A percentile compares a stretch with the other conserved stretches of the same genome.
phyloP scores from a whole-genome alignment of 1,140 invertebrate genomes.

The Penaeus japonicus region DNA sequence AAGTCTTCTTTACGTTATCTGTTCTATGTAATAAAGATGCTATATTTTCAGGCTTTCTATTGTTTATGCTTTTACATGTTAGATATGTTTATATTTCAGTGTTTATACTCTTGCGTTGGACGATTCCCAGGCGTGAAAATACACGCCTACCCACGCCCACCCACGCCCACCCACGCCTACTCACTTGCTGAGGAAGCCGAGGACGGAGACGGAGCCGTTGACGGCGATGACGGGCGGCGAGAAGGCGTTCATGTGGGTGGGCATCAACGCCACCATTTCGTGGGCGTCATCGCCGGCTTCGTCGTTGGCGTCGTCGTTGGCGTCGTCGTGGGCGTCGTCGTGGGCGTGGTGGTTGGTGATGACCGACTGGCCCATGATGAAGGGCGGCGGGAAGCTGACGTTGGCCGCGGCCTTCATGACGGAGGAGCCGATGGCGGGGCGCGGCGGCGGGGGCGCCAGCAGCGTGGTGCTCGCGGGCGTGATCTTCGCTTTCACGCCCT shows the following conservation, averaged over 20 bases:
- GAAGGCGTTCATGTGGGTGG: constrained; percentile 31
- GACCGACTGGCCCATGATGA: not conserved
- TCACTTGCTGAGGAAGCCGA: constrained; percentile 17
- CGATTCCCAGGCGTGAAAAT: too few relatives aligned
- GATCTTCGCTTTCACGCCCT: not conserved
- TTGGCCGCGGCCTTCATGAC: not conserved
- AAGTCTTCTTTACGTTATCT: not conserved
- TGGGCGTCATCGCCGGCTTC: not conserved
- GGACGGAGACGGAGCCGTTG: constrained; percentile 25
- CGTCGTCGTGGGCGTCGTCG: not conserved
- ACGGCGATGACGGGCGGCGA: constrained; percentile 28
- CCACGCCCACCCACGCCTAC: not conserved
- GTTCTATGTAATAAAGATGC: not conserved
- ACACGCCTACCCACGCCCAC: not conserved
- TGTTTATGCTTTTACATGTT: not conserved
- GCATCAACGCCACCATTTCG: not conserved
- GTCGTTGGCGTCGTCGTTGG: not conserved
- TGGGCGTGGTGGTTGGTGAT: not conserved
- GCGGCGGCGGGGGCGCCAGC: not conserved
- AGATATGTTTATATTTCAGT: not conserved
- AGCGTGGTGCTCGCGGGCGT: constrained; percentile 1
- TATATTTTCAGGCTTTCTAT: too few relatives aligned
- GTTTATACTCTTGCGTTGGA: not conserved
- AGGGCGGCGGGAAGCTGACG: not conserved
- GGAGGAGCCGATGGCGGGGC: constrained; percentile 4